phyloP scores from a whole-genome alignment of 2,797 vertebrate genomes.

The Perodicticus potto region DNA sequence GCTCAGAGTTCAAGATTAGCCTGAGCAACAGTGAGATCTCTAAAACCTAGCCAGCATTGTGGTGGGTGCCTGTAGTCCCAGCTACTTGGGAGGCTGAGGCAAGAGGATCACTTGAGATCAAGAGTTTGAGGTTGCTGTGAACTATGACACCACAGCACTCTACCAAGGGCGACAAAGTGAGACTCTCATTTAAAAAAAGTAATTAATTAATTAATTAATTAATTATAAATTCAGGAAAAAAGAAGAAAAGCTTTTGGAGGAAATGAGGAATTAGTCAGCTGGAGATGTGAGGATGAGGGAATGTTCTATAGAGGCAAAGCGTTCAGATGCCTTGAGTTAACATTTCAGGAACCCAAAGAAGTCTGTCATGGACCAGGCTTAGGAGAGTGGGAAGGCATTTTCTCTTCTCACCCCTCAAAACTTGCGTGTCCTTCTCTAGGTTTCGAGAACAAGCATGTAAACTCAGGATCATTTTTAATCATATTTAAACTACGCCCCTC shows the following conservation, averaged over 20 bases:
- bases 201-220: neutral
- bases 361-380: neutral
- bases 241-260: neutral
- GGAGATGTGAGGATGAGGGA: neutral
- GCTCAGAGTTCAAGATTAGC: too few species aligned
- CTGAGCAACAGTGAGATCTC: too few species aligned
- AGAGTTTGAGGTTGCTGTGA: too few species aligned
- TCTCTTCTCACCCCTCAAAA: slow-evolving; percentile 10
- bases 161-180: too few species aligned
- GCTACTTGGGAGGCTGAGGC: too few species aligned
- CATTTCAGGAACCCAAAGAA: neutral
- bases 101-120: too few species aligned
- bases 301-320: neutral
- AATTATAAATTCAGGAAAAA: neutral
- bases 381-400: neutral
- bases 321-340: neutral
- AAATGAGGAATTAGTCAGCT: neutral
- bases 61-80: too few species aligned
- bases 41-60: too few species aligned
- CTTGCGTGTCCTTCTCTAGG: slow-evolving; percentile 19
- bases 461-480: slow-evolving; percentile 65
- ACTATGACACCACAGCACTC: too few species aligned
- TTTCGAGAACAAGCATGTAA: slow-evolving; percentile 58
- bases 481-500: neutral
- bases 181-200: too few species aligned